Conservation (phyloP, 23 tunicate genomes). For the Aplidium turbinatum region DNA sequence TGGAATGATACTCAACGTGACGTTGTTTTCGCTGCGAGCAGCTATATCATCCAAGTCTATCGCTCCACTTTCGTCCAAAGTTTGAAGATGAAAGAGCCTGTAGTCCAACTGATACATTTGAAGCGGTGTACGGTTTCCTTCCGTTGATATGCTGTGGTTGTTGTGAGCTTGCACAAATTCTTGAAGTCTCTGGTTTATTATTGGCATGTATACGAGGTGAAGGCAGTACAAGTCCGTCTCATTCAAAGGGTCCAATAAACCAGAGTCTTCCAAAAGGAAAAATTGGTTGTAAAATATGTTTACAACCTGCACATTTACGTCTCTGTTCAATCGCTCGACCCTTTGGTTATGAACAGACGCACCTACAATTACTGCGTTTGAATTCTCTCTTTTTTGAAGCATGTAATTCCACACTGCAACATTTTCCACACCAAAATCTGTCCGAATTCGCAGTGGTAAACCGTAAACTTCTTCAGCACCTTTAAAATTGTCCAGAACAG, state of each 20-base stretch:
- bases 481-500: background rate
- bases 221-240: background rate
- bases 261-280: background rate
- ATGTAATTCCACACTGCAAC: background rate
- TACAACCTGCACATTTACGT: conserved; percentile 7
- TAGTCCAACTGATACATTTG: background rate
- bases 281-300: background rate
- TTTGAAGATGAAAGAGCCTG: conserved; percentile 1
- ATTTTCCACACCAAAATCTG: conserved; percentile 3
- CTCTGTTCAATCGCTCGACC: conserved; percentile 4
- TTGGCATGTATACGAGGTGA: background rate
- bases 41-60: background rate
- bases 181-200: background rate
- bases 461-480: background rate
- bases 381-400: background rate
- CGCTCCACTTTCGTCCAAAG: background rate
- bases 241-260: background rate
- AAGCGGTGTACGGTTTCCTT: conserved; percentile 2
- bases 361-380: conserved; percentile 11
- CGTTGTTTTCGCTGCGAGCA: background rate
- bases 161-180: conserved; percentile 6
- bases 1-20: too few species aligned
- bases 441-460: conserved; percentile 1
- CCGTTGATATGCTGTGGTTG: conserved; percentile 8
- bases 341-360: conserved; percentile 7